These are phyloP conservation scores for Saccostrea glomerata DNA, from an alignment of 1,140 invertebrate genomes.

Conservation along the genomic window DNA sequence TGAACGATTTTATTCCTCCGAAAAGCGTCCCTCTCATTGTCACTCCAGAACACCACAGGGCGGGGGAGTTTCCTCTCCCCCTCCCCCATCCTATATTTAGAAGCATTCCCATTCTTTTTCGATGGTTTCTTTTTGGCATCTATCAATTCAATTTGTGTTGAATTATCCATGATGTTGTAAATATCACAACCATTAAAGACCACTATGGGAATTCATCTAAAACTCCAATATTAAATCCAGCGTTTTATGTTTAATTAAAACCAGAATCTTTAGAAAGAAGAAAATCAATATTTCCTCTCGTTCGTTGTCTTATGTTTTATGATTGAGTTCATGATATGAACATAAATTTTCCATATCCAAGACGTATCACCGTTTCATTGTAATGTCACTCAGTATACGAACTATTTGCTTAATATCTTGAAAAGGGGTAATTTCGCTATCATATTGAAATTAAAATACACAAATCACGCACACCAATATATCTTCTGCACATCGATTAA, in stretches of 20 bases:
- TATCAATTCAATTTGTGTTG: conserved; percentile 14
- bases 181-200: neutral
- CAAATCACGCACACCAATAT: conserved; percentile 31
- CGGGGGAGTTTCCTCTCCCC: conserved; percentile 54
- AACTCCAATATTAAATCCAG: conserved; percentile 8
- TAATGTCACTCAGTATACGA: neutral
- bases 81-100: conserved; percentile 40
- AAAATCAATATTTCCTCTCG: neutral
- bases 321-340: neutral
- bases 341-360: neutral
- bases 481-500: conserved; percentile 31
- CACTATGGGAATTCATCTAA: neutral
- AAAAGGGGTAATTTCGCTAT: conserved; percentile 25
- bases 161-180: neutral
- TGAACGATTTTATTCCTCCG: conserved; percentile 57
- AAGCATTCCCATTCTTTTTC: conserved; percentile 1
- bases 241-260: conserved; percentile 10
- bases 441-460: conserved; percentile 35
- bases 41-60: conserved; percentile 59
- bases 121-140: neutral
- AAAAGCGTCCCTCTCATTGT: conserved; percentile 61
- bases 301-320: conserved; percentile 11
- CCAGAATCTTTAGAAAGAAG: neutral
- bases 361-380: neutral
- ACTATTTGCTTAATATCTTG: neutral